These are phyloP conservation scores for Vollenhovia emeryi DNA, from an alignment of 1,140 invertebrate genomes.

Conservation along the genomic window DNA sequence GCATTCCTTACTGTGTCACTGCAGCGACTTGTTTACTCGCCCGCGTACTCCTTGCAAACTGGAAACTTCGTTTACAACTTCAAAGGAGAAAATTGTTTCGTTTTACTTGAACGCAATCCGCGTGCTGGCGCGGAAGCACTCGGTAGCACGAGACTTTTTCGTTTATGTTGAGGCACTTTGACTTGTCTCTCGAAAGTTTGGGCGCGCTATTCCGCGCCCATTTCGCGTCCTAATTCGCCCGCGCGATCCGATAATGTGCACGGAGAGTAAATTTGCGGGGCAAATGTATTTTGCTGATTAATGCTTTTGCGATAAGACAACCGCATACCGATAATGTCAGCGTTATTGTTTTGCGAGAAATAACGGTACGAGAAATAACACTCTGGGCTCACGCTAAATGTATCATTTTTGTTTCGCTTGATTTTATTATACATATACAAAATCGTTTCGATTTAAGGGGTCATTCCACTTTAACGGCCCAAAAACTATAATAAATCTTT, in stretches of 20 bases:
- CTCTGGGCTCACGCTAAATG: neutral
- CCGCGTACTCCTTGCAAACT: slow-evolving; percentile 6
- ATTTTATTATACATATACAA: neutral
- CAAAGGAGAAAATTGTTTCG: slow-evolving; percentile 39
- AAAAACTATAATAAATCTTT: no score
- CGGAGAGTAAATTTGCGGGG: slow-evolving; percentile 5
- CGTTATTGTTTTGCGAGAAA: neutral
- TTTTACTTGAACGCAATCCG: slow-evolving; percentile 22
- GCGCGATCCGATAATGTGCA: neutral
- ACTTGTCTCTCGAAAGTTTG: slow-evolving; percentile 15
- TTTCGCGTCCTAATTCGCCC: slow-evolving; percentile 13
- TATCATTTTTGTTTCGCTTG: neutral
- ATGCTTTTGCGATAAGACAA: neutral
- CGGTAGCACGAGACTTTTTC: neutral
- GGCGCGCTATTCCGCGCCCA: neutral
- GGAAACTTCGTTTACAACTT: slow-evolving; percentile 31
- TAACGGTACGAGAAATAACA: neutral
- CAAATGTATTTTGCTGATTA: slow-evolving; percentile 23
- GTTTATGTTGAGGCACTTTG: slow-evolving; percentile 10
- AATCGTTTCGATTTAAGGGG: neutral
- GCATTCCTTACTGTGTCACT: neutral
- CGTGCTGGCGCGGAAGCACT: neutral
- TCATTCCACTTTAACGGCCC: no score
- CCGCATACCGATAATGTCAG: neutral
- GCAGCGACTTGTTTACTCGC: neutral